Evolutionary conservation across 2,113 vertebrate genomes (phyloP).

Genomic region (Tachysurus fulvidraco): DNA sequence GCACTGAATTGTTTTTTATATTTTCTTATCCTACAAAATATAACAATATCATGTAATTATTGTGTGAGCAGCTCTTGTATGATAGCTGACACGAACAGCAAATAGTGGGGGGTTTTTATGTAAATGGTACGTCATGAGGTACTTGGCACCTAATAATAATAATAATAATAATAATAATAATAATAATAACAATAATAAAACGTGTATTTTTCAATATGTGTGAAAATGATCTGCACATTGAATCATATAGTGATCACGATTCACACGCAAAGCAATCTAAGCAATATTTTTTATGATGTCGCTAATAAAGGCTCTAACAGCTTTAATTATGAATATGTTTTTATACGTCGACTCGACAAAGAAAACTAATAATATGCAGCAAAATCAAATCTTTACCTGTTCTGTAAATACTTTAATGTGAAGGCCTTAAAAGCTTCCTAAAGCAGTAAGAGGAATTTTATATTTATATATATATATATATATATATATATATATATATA

Average conservation of each 20-base stretch:
- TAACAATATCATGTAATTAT: neutral
- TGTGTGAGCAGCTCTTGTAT: neutral
- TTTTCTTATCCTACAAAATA: neutral
- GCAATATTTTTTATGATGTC: neutral
- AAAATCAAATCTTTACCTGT: neutral
- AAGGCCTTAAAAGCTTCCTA: neutral
- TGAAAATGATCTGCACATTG: neutral
- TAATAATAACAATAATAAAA: no score
- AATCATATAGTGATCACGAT: neutral
- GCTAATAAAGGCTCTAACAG: neutral
- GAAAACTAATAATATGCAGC: neutral
- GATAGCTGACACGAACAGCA: neutral
- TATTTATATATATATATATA: no score
- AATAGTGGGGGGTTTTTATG: neutral
- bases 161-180: conserved; percentile 14
- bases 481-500: no score
- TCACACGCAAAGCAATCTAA: neutral
- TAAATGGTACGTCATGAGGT: neutral
- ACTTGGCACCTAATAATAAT: neutral
- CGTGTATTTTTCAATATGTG: neutral
- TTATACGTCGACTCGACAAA: neutral
- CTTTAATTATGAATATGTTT: no score
- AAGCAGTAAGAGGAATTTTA: no score
- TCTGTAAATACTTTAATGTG: neutral
- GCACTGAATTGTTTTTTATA: neutral